Evolutionary conservation across 2,113 vertebrate genomes (phyloP), one percentile per base, ranked within the genome.

Genomic region (Hepsetus odoe): DNA sequence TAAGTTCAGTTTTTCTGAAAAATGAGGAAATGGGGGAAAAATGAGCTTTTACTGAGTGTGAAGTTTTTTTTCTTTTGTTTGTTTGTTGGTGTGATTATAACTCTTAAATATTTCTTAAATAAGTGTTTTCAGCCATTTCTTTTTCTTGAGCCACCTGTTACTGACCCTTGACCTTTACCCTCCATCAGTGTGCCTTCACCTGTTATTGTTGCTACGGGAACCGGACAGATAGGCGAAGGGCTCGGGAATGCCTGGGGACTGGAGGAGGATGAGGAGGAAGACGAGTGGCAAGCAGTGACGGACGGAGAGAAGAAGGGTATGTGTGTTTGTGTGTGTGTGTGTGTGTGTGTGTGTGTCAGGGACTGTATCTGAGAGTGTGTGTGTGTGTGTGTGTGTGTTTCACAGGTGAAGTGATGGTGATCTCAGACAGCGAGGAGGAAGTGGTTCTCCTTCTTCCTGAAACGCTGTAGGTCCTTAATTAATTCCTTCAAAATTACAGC

Each of bases 341-440:
- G 12, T 74, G n/a, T 38, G 8, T 68, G 0, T 42, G 59, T 64
- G 1, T 67, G 73, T 69, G 35, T 38, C n/a, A 79, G 22, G n/a
- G n/a, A n/a, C 51, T 6, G 4, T 14, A 64, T 44, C 14, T 59
- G 22, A 12, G 18, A 2, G 11, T 13, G 28, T 8, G 11, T 13
- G 28, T 30, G 1, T 5, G 26, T 35, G 32, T 56, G 13, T 61
- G 32, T 32, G 71, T 66, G 2, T 74, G 67, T 72, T 38, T 78
- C 84, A 6, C 49, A 96, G 96, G 76, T 85, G 92, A 95, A n/a
- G 89, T 95, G 46, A 92, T 97, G 28, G 87, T 96, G 2, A 87
- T 99, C 76, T 97, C 96, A 0, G 97, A 98, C 85, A 99, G 94
- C 1, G 98, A 99, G 72, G 98, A 99, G 64, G 96, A 98, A 12